Percentiles rank a stretch among this genome's conserved stretches.
These are phyloP conservation scores for Zaprionus bogoriensis DNA, from an alignment of 2,888 invertebrate genomes.

Conservation along the genomic window DNA sequence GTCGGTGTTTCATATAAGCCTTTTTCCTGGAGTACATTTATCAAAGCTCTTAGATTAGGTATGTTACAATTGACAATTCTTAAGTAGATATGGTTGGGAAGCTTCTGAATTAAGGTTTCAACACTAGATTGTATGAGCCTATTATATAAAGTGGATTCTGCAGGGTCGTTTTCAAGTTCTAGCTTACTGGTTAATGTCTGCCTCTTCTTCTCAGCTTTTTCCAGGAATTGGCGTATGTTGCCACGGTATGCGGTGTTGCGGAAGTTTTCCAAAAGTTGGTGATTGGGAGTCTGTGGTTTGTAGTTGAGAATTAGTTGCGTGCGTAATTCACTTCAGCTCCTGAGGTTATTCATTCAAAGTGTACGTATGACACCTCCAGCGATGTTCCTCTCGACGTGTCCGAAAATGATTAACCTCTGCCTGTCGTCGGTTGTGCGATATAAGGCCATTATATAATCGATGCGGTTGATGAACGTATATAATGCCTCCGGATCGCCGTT, in stretches of 20 bases:
- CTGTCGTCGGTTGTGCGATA: neutral
- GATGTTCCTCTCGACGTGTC: neutral
- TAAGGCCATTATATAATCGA: neutral
- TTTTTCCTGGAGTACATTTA: conserved; percentile 5
- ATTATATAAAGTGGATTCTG: neutral
- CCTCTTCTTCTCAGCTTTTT: conserved; percentile 3
- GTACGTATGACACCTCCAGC: conserved; percentile 1
- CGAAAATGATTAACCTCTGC: neutral
- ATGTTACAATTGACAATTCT: conserved; percentile 2
- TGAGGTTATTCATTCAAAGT: neutral
- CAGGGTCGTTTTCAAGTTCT: neutral
- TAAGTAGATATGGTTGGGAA: conserved; percentile 3
- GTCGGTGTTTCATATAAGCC: neutral
- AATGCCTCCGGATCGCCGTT: neutral
- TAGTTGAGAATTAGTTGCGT: neutral
- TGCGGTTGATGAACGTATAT: neutral
- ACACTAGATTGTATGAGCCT: neutral
- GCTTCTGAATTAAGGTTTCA: conserved; percentile 2
- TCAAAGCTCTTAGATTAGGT: neutral
- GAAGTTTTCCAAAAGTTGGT: neutral
- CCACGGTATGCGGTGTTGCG: neutral
- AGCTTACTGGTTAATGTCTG: neutral
- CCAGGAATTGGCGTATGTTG: conserved; percentile 1
- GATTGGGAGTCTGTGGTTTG: conserved; percentile 1
- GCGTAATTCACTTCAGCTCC: conserved; percentile 3